Conservation (phyloP, 2,797 vertebrate genomes). For the Jordanella pulchra region DNA sequence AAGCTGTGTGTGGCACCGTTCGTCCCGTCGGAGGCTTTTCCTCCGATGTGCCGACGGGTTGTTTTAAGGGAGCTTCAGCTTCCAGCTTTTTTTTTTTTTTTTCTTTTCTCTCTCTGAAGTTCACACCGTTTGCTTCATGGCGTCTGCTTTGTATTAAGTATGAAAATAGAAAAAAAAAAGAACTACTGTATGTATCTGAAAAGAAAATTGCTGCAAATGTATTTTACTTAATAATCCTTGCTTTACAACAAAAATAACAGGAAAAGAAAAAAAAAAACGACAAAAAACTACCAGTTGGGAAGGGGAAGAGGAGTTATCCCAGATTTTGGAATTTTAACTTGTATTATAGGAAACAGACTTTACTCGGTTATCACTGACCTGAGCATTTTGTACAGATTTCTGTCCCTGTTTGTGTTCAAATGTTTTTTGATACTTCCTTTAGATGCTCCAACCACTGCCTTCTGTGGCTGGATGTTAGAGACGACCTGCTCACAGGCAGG, state of each 20-base stretch:
- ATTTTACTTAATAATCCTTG: slow-evolving; percentile 92
- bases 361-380: slow-evolving; percentile 87
- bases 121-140: slow-evolving; percentile 85
- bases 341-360: slow-evolving; percentile 94
- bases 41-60: slow-evolving; percentile 74
- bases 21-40: slow-evolving; percentile 76
- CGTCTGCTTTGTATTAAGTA: slow-evolving; percentile 89
- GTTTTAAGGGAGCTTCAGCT: slow-evolving; percentile 81
- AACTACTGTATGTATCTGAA: slow-evolving; percentile 96
- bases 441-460: slow-evolving; percentile 88
- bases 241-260: slow-evolving; percentile 71
- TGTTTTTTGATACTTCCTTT: slow-evolving; percentile 90
- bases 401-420: slow-evolving; percentile 76
- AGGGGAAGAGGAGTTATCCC: slow-evolving; percentile 73
- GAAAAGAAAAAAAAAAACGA: background rate
- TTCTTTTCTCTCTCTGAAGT: slow-evolving; percentile 55
- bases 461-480: slow-evolving; percentile 85
- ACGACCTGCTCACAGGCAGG: slow-evolving; percentile 77
- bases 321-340: slow-evolving; percentile 87
- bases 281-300: slow-evolving; percentile 64
- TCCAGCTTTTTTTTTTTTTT: slow-evolving; percentile 69
- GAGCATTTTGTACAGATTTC: slow-evolving; percentile 92
- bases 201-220: slow-evolving; percentile 94
- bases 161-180: slow-evolving; percentile 85
- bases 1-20: slow-evolving; percentile 65